A percentile compares a stretch with the other conserved stretches of the same genome.
Evolutionary conservation across 2,113 vertebrate genomes (phyloP).

Genomic region (Pygoscelis antarcticus): DNA sequence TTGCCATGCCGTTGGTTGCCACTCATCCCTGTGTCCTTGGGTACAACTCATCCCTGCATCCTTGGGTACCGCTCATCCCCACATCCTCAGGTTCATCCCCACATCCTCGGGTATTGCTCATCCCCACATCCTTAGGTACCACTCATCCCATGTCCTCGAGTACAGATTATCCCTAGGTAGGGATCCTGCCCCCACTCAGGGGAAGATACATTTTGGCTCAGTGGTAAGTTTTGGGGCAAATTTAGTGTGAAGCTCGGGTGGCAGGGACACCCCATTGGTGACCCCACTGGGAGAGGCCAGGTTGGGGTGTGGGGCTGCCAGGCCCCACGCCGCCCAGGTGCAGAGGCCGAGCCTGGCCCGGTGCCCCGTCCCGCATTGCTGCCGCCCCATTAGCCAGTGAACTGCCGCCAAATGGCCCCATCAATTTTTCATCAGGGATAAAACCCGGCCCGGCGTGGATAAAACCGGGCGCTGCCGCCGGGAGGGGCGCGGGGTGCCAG

Average conservation of each 20-base stretch:
- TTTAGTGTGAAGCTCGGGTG: accelerated
- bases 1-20: too few species aligned
- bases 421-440: constrained; percentile 75
- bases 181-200: accelerated
- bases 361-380: neutral
- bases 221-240: accelerated
- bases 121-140: neutral
- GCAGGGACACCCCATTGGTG: accelerated
- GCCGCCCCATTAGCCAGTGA: constrained; percentile 22
- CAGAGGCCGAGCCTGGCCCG: neutral
- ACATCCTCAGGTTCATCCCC: too few species aligned
- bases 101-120: neutral
- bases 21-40: neutral
- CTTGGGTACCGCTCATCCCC: neutral
- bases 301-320: neutral
- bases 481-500: constrained; percentile 33
- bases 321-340: accelerated
- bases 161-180: accelerated
- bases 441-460: neutral
- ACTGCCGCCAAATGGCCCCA: constrained; percentile 60
- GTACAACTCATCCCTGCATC: neutral
- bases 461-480: neutral
- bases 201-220: accelerated
- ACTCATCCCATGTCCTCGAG: neutral
- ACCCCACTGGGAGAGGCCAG: accelerated